Conservation (phyloP, 2,888 invertebrate genomes). For the Xylota segnis region DNA sequence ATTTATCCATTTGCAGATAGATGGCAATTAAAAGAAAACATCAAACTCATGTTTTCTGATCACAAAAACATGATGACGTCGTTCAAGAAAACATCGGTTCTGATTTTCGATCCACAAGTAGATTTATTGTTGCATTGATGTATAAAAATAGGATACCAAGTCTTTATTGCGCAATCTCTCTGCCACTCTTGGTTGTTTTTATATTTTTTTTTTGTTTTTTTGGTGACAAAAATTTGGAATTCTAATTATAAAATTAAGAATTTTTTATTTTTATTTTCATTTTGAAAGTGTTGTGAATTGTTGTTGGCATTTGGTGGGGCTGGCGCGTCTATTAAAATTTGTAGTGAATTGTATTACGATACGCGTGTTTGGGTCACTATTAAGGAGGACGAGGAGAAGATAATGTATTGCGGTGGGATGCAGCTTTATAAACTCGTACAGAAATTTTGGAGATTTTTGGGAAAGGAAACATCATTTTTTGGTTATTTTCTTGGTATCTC, state of each 20-base stretch:
- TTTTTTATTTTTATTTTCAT: constrained; percentile 3
- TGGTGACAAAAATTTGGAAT: constrained; percentile 62
- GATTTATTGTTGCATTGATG: constrained; percentile 65
- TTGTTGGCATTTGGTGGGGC: background rate
- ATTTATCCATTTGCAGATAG: background rate
- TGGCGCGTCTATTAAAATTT: constrained; percentile 21
- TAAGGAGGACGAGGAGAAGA: constrained; percentile 15
- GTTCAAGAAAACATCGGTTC: constrained; percentile 34
- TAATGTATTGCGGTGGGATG: background rate
- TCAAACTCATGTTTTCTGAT: constrained; percentile 43
- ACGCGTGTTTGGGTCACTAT: constrained; percentile 9
- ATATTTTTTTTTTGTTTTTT: constrained; percentile 12
- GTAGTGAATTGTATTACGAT: constrained; percentile 24
- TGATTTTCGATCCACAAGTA: constrained; percentile 54
- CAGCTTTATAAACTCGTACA: background rate
- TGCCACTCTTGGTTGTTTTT: constrained; percentile 2
- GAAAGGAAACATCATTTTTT: too few relatives aligned
- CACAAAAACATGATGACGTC: constrained; percentile 50
- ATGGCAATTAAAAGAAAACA: constrained; percentile 38
- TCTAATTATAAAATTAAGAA: constrained; percentile 32
- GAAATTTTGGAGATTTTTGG: too few relatives aligned
- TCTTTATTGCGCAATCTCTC: constrained; percentile 69
- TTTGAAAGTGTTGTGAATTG: constrained; percentile 10
- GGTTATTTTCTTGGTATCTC: too few relatives aligned
- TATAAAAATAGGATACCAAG: constrained; percentile 61